Conservation (phyloP, 2,797 vertebrate species). For the Balearica regulorum region DNA sequence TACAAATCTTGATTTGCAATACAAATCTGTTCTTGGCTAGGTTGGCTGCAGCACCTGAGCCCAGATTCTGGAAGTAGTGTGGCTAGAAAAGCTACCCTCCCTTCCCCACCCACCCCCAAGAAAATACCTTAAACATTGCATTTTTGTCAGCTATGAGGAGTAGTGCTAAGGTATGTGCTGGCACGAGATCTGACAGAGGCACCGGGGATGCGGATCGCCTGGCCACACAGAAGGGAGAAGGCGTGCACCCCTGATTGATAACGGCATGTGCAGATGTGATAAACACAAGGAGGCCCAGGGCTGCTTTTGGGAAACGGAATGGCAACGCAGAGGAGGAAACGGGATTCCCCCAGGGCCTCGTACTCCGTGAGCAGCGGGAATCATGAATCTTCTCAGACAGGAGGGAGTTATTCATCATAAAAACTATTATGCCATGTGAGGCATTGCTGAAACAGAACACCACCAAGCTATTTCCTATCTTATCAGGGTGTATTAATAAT, state of each 20-base stretch:
- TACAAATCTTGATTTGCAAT: neutral
- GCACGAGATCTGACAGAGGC: neutral
- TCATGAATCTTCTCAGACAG: neutral
- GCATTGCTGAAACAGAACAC: constrained; percentile 18
- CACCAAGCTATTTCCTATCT: constrained; percentile 30
- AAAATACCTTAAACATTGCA: neutral
- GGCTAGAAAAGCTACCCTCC: neutral
- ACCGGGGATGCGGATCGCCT: neutral
- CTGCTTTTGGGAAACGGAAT: neutral
- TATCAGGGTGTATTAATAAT: constrained; percentile 52
- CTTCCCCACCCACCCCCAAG: neutral
- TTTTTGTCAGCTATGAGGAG: neutral
- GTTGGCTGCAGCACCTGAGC: neutral
- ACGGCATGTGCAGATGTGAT: neutral
- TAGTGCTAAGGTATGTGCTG: neutral
- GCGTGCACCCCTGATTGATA: neutral
- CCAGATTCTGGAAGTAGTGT: neutral
- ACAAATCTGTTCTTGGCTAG: neutral
- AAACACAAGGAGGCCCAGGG: neutral
- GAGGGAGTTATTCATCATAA: neutral
- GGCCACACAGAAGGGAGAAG: neutral
- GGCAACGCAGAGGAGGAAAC: neutral
- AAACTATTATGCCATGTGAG: neutral
- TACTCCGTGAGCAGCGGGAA: neutral
- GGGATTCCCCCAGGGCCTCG: neutral